Evolutionary conservation across 2,888 invertebrate genomes (phyloP).

Genomic region (Trichopoda pennipes): DNA sequence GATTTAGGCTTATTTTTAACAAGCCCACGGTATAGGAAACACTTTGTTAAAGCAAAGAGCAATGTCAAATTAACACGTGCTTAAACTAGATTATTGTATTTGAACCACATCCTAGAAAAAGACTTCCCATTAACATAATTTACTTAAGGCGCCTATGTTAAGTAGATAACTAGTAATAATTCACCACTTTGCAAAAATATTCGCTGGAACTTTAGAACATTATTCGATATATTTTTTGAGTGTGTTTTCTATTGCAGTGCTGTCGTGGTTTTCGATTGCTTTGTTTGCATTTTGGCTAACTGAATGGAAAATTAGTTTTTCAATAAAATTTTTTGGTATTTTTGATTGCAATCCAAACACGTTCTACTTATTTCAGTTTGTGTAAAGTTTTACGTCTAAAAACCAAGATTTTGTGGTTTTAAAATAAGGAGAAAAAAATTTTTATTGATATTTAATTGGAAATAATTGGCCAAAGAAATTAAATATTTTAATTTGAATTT

Average conservation of each 20-base stretch:
- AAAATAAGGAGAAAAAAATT: background rate
- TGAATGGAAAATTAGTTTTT: constrained; percentile 52
- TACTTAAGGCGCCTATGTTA: no score
- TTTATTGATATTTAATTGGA: constrained; percentile 43
- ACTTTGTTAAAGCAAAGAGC: no score
- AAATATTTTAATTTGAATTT: background rate
- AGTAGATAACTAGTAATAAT: background rate
- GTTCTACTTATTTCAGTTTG: background rate
- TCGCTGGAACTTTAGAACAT: background rate
- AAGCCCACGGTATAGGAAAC: no score
- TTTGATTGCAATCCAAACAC: background rate
- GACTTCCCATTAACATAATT: no score
- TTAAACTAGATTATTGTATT: no score
- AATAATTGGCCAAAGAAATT: background rate
- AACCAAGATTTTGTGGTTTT: constrained; percentile 1
- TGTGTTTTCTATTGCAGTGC: background rate
- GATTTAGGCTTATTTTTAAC: no score
- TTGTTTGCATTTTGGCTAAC: constrained; percentile 24
- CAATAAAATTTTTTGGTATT: constrained; percentile 23
- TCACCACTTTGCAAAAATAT: background rate
- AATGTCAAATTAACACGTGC: no score
- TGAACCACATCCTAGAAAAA: no score
- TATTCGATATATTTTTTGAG: background rate
- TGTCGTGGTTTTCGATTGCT: background rate
- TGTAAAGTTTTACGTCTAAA: background rate